These are phyloP conservation scores for Octonoba sinensis DNA, from an alignment of 2,888 invertebrate species.

Conservation along the genomic window DNA sequence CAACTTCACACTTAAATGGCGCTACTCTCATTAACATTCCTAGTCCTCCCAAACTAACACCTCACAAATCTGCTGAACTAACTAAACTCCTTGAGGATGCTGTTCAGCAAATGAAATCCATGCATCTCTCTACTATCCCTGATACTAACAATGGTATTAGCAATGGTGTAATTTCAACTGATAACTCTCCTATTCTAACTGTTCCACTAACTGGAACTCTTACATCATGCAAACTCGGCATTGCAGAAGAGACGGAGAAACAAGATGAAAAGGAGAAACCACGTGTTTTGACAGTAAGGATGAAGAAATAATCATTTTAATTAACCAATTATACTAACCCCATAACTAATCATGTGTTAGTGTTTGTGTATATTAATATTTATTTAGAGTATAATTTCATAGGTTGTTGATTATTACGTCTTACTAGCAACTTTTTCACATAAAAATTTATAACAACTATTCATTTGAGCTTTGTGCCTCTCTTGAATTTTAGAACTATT, in stretches of 20 bases:
- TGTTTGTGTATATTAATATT: neutral
- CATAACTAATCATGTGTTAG: neutral
- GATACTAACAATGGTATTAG: conserved; percentile 45
- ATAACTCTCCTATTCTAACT: conserved; percentile 16
- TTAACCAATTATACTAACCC: too few relatives aligned
- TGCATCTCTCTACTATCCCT: conserved; percentile 49
- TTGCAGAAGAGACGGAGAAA: conserved; percentile 11
- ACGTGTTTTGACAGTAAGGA: conserved; percentile 59
- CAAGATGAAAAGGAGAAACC: conserved; percentile 30
- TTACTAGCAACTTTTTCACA: neutral
- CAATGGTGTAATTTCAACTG: neutral
- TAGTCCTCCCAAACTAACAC: conserved; percentile 35
- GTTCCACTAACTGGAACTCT: neutral
- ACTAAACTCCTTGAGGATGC: conserved; percentile 61
- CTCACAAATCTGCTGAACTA: conserved; percentile 55
- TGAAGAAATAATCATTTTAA: neutral
- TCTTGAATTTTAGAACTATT: too few relatives aligned
- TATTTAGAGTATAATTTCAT: neutral
- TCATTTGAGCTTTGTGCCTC: too few relatives aligned
- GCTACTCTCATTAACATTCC: conserved; percentile 11
- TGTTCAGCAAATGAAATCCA: conserved; percentile 58
- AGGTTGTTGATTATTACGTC: neutral
- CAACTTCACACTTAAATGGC: conserved; percentile 18
- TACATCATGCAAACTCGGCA: neutral
- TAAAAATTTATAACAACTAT: neutral